A percentile compares a stretch with the other conserved stretches of the same genome.
These are phyloP conservation scores for Hemicentrotus pulcherrimus DNA, from an alignment of 35 echinoderm and acorn worm species.

Conservation along the genomic window DNA sequence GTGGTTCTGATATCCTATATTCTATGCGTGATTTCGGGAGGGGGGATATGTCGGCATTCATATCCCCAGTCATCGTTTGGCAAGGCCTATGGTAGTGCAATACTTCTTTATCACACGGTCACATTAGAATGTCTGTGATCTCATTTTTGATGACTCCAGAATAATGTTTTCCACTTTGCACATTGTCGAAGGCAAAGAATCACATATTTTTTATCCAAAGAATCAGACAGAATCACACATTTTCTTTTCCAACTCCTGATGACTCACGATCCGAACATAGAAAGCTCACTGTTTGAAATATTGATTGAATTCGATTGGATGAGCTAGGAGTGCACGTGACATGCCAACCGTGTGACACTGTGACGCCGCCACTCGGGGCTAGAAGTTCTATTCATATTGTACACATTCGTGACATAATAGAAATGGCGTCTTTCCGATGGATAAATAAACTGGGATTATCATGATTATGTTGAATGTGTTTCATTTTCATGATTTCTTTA, in stretches of 20 bases:
- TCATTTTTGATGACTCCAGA: too few species aligned
- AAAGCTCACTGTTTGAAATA: neutral
- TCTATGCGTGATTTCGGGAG: too few species aligned
- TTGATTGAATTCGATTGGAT: neutral
- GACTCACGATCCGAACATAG: neutral
- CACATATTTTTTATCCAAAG: too few species aligned
- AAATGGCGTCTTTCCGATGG: neutral
- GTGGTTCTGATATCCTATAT: too few species aligned
- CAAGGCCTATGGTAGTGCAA: too few species aligned
- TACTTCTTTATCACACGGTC: too few species aligned
- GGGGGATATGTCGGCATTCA: too few species aligned
- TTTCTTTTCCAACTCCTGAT: neutral
- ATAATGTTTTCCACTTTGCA: too few species aligned
- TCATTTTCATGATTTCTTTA: neutral
- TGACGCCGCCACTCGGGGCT: neutral
- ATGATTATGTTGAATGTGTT: neutral
- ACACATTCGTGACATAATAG: neutral
- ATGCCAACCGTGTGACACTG: neutral
- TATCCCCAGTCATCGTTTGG: too few species aligned
- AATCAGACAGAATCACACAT: neutral
- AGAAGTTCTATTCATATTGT: neutral
- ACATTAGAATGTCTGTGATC: too few species aligned
- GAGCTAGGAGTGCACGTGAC: conserved; percentile 5
- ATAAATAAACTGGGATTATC: too few species aligned
- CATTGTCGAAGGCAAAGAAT: too few species aligned